Evolutionary conservation across 2,888 invertebrate genomes (phyloP).

Genomic region (Cryptophagus acutangulus): DNA sequence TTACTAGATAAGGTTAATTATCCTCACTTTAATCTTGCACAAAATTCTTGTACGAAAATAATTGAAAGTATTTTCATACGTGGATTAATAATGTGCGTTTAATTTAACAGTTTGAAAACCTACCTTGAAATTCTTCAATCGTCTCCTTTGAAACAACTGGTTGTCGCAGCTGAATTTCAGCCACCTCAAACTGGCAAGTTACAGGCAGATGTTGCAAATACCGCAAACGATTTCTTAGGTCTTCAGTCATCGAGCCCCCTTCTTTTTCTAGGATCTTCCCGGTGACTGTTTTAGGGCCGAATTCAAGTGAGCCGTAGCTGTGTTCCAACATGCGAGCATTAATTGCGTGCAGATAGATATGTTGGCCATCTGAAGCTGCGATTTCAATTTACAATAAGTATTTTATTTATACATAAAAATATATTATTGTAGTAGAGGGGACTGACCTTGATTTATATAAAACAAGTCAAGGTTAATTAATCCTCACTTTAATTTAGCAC

Average conservation of each 20-base stretch:
- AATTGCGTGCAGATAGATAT: constrained; percentile 84
- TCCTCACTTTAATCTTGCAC: constrained; percentile 35
- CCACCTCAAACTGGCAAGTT: constrained; percentile 84
- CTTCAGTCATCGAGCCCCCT: constrained; percentile 77
- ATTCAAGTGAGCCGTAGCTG: constrained; percentile 76
- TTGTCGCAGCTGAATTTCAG: constrained; percentile 75
- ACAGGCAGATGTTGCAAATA: constrained; percentile 85
- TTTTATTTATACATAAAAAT: too few species aligned
- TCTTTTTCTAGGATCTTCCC: constrained; percentile 86
- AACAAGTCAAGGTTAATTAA: constrained; percentile 11
- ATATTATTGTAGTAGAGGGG: constrained; percentile 9
- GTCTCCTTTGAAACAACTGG: constrained; percentile 68
- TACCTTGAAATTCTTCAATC: constrained; percentile 65
- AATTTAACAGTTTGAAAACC: constrained; percentile 15
- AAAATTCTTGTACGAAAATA: too few species aligned
- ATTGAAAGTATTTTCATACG: too few species aligned
- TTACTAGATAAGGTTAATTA: constrained; percentile 34
- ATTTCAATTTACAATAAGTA: constrained; percentile 31
- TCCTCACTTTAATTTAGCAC: constrained; percentile 5
- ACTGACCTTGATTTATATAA: constrained; percentile 8
- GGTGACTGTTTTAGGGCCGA: constrained; percentile 67
- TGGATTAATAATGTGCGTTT: too few species aligned
- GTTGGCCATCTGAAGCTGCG: constrained; percentile 85
- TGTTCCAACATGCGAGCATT: constrained; percentile 86
- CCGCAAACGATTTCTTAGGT: constrained; percentile 67